Conservation (phyloP, 92 coral and sea anemone species). For the Micromussa lordhowensis region DNA sequence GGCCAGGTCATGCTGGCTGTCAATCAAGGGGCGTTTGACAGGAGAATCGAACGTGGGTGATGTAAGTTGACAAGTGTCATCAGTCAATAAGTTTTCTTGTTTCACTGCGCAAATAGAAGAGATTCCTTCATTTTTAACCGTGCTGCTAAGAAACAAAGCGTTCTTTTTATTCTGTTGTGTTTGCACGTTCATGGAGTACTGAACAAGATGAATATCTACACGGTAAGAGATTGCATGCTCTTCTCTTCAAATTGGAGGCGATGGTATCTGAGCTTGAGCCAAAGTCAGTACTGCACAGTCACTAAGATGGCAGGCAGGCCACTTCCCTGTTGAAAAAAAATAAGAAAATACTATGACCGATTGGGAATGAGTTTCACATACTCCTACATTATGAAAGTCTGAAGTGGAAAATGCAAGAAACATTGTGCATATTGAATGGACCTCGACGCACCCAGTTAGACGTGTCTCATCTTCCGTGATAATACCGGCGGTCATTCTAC, state of each 20-base stretch:
- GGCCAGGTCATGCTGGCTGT: neutral
- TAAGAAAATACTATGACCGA: neutral
- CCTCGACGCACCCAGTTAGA: too few species aligned
- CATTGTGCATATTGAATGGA: too few species aligned
- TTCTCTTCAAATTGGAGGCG: neutral
- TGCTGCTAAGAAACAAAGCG: neutral
- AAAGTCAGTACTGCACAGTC: neutral
- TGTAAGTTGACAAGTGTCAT: neutral
- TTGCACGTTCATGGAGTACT: neutral
- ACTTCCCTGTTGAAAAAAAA: neutral
- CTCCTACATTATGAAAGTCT: too few species aligned
- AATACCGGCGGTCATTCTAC: too few species aligned
- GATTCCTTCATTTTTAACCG: neutral
- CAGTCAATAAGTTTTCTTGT: neutral
- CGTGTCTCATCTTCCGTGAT: too few species aligned
- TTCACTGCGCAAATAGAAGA: neutral
- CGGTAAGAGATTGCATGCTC: neutral
- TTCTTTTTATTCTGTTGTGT: neutral
- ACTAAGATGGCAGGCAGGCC: neutral
- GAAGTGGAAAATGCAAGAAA: too few species aligned
- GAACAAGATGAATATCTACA: neutral
- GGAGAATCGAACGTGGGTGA: neutral
- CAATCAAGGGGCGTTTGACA: conserved; percentile 5
- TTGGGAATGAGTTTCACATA: neutral
- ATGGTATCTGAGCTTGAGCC: neutral